Conservation (phyloP, 1,140 invertebrate genomes). For the Tetraneura akinire region DNA sequence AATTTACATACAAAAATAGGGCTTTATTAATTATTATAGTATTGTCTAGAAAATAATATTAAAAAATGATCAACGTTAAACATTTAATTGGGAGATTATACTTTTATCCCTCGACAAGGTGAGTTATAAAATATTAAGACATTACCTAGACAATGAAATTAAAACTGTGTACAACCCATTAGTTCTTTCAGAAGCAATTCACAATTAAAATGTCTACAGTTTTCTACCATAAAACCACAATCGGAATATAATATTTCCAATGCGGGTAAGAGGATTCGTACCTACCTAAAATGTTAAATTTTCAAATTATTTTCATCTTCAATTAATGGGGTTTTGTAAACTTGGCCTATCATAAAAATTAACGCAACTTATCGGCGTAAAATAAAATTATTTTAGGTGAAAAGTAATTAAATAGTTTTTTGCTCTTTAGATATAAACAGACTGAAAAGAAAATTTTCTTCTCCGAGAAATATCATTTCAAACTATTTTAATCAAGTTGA, state of each 20-base stretch:
- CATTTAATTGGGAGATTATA: too few species aligned
- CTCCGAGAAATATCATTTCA: constrained; percentile 36
- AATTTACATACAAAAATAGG: too few species aligned
- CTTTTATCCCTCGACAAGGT: too few species aligned
- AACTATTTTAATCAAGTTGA: constrained; percentile 38
- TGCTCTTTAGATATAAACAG: constrained; percentile 10
- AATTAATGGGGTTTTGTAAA: too few species aligned
- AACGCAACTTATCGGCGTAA: not conserved
- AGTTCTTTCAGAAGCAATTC: constrained; percentile 14
- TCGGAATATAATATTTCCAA: constrained; percentile 26
- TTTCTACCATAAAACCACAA: not conserved
- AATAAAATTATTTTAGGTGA: not conserved
- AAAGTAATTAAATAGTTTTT: not conserved
- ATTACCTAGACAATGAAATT: too few species aligned
- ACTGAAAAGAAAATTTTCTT: constrained; percentile 30
- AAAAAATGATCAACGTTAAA: too few species aligned
- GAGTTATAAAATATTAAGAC: too few species aligned
- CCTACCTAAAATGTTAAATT: not conserved
- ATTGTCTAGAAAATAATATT: too few species aligned
- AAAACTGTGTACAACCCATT: too few species aligned
- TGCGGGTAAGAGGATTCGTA: constrained; percentile 16
- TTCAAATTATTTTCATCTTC: too few species aligned
- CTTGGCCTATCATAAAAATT: not conserved
- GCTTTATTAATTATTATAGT: too few species aligned
- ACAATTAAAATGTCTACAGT: not conserved